A percentile compares a stretch with the other conserved stretches of the same genome.
phyloP scores from a whole-genome alignment of 2,797 vertebrate species.

The Pangasius macronema region DNA sequence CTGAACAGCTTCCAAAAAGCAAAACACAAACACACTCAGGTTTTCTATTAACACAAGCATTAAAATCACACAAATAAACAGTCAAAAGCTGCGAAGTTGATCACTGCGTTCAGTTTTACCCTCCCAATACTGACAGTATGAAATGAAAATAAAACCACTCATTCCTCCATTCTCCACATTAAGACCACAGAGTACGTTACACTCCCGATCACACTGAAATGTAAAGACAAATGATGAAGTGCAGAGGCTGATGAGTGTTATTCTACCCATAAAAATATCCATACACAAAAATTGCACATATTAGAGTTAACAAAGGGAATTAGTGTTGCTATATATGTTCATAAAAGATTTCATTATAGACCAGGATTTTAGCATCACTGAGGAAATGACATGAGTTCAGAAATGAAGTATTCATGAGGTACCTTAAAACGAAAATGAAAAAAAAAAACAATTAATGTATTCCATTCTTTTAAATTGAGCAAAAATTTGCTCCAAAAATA shows the following conservation, averaged over 20 bases:
- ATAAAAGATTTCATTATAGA: neutral
- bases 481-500: neutral
- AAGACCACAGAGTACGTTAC: slow-evolving; percentile 31
- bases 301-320: slow-evolving; percentile 18
- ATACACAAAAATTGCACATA: slow-evolving; percentile 25
- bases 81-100: slow-evolving; percentile 14
- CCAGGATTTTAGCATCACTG: neutral
- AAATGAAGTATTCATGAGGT: neutral
- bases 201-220: slow-evolving; percentile 36
- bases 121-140: slow-evolving; percentile 40
- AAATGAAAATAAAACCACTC: slow-evolving; percentile 23
- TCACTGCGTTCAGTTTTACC: slow-evolving; percentile 19
- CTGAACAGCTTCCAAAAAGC: slow-evolving; percentile 3
- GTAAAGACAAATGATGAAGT: slow-evolving; percentile 34
- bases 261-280: neutral
- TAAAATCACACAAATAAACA: slow-evolving; percentile 30
- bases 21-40: slow-evolving; percentile 20
- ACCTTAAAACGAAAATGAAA: neutral
- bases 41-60: slow-evolving; percentile 15
- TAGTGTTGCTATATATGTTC: neutral
- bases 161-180: neutral
- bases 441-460: neutral
- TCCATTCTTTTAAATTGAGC: neutral
- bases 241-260: slow-evolving; percentile 29
- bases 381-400: neutral